Conservation (phyloP, 2,797 vertebrate genomes). For the Cyclopterus lumpus region DNA sequence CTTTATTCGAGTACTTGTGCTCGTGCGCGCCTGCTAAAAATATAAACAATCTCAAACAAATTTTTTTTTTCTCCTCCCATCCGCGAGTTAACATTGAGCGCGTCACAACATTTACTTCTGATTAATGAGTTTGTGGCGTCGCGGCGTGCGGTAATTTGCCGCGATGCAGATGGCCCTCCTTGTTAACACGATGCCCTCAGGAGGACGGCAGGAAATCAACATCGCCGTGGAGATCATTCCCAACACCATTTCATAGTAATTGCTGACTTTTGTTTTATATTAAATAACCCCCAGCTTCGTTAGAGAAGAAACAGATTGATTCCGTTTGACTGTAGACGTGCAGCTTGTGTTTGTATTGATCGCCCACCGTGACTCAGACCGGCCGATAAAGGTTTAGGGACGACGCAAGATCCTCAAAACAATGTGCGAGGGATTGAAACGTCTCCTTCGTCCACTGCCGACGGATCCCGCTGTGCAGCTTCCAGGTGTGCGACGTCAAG, state of each 20-base stretch:
- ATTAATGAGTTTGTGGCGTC: conserved; percentile 22
- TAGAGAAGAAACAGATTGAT: conserved; percentile 8
- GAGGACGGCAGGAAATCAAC: conserved; percentile 41
- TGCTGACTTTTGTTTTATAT: conserved; percentile 13
- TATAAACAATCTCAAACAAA: neutral
- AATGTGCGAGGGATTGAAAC: too few species aligned
- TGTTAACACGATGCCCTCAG: conserved; percentile 58
- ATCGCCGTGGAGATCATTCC: conserved; percentile 37
- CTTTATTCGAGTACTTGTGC: neutral
- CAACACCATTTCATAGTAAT: conserved; percentile 43
- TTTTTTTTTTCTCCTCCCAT: neutral
- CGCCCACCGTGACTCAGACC: neutral
- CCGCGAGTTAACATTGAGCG: neutral
- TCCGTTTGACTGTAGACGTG: conserved; percentile 1
- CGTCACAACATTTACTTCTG: neutral
- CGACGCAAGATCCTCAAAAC: conserved; percentile 11
- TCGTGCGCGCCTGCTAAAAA: conserved; percentile 11
- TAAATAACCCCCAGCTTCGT: conserved; percentile 18
- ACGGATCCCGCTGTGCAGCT: conserved; percentile 18
- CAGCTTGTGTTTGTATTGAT: conserved; percentile 37
- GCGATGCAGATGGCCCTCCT: conserved; percentile 51
- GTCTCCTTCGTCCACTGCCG: neutral
- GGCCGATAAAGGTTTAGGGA: conserved; percentile 16
- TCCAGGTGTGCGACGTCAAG: conserved; percentile 31
- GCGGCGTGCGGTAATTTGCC: conserved; percentile 33